These are phyloP conservation scores for Drosophila formosana DNA, from an alignment of 2,888 invertebrate genomes.

Conservation along the genomic window DNA sequence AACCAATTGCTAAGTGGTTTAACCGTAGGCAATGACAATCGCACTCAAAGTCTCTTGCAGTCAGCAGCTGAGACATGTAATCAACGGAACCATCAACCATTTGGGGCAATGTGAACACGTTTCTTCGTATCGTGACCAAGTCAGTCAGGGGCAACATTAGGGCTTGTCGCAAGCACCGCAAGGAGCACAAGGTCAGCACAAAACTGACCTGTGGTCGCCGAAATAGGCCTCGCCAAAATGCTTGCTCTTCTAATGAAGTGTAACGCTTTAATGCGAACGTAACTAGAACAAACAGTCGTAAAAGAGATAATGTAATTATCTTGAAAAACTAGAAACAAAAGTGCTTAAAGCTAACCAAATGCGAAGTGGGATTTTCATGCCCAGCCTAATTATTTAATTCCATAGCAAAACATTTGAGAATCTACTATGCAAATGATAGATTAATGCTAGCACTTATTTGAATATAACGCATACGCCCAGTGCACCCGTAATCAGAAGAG, in stretches of 20 bases:
- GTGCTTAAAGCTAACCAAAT: background rate
- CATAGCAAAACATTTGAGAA: background rate
- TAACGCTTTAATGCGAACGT: background rate
- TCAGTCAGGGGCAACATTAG: conserved; percentile 12
- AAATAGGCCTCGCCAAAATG: background rate
- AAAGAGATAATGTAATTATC: conserved; percentile 1
- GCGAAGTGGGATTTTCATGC: no score
- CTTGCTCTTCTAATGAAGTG: background rate
- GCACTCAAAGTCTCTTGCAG: conserved; percentile 20
- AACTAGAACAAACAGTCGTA: background rate
- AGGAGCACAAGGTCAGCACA: conserved; percentile 47
- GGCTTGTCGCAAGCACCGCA: conserved; percentile 26
- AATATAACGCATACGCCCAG: background rate
- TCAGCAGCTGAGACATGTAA: conserved; percentile 47
- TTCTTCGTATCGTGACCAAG: conserved; percentile 30
- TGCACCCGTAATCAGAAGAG: background rate
- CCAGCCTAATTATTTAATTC: background rate
- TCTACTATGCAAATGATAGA: background rate
- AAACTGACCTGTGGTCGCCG: conserved; percentile 46
- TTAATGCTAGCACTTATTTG: background rate
- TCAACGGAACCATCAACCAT: conserved; percentile 47
- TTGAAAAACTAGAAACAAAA: background rate
- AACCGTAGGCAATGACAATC: conserved; percentile 23
- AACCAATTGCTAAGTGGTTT: conserved; percentile 42
- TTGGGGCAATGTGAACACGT: conserved; percentile 20